Percentiles rank a stretch among this genome's conserved stretches.
phyloP scores from a whole-genome alignment of 2,797 vertebrate species.

The Perodicticus potto region DNA sequence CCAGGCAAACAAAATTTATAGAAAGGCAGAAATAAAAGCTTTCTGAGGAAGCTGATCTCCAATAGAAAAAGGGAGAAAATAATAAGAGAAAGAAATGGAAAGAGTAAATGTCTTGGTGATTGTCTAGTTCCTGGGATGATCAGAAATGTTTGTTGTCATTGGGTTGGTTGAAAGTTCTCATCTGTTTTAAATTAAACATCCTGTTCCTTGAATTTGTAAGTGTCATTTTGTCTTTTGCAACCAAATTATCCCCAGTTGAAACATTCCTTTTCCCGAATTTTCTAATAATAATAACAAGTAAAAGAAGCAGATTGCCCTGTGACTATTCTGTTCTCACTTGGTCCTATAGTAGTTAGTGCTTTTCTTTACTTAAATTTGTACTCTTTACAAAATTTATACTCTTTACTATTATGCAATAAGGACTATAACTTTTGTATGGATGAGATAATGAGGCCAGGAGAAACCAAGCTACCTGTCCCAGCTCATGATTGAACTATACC shows the following conservation, averaged over 20 bases:
- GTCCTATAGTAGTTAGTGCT: not conserved
- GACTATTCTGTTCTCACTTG: not conserved
- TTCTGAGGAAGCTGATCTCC: not conserved
- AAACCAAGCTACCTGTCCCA: not conserved
- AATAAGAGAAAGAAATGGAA: not conserved
- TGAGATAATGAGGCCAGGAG: not conserved
- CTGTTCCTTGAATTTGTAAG: not conserved
- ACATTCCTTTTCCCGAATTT: not conserved
- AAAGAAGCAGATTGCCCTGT: not conserved
- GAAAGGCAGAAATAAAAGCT: not conserved
- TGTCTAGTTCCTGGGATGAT: not conserved
- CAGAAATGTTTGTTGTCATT: not conserved
- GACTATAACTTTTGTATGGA: not conserved
- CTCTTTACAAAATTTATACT: too few relatives aligned
- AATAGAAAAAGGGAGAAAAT: not conserved
- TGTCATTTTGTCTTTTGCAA: not conserved
- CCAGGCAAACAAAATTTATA: not conserved
- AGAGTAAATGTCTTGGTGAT: not conserved
- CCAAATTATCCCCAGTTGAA: not conserved
- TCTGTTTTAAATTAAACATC: not conserved
- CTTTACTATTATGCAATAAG: not conserved
- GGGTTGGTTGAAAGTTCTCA: not conserved
- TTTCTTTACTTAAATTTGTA: constrained; percentile 26
- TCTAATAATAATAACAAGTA: not conserved
- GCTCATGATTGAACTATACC: not conserved